Evolutionary conservation across 1,140 invertebrate genomes (phyloP), one percentile per base, ranked within the genome.

Genomic region (Zophobas morio): DNA sequence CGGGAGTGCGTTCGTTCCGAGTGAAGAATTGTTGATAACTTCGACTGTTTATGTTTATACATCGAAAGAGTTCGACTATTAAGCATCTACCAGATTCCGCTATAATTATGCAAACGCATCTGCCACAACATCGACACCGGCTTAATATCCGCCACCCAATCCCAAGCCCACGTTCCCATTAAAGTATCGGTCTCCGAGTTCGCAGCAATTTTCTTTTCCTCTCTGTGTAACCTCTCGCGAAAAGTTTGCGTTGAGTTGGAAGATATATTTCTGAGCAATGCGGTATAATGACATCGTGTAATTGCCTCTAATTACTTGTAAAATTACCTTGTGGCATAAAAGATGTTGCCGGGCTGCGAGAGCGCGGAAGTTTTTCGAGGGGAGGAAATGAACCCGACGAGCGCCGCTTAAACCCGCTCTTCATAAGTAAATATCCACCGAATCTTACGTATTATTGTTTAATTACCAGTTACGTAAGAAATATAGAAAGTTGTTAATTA

Each of bases 271-370:
- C 82, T 74, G 76, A 66, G 82, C 75, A 80, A 70, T 81, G 82
- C 82, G 79, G 83, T 81, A 83, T 87, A 87, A 87, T 82, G 85
- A 86, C 82, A 83, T 84, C 82, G 81, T 82, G 84, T 86, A 87
- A 87, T 86, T 86, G 85, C 83, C 82, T 84, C 81, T 86, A 86
- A 86, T 87, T 87, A 86, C 85, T 87, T 87, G 85, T 84, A 85
- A 86, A 87, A 87, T 85, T 86, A 87, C 85, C 86, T 87, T 87
- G 84, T 84, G 86, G 85, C 83, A 82, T 84, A 84, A 85, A 86
- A 84, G 84, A 86, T 85, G 82, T 82, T 80, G 80, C 81, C 80
- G 80, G 77, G 76, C 46, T 51, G 20, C 20, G 20, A 20, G 75
- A 70, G 51, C 37, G 66, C 78, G 81, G 79, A 82, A 84, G 81